A percentile compares a stretch with the other conserved stretches of the same genome.
phyloP scores from a whole-genome alignment of 2,888 invertebrate species.

The Eupithecia subfuscata region DNA sequence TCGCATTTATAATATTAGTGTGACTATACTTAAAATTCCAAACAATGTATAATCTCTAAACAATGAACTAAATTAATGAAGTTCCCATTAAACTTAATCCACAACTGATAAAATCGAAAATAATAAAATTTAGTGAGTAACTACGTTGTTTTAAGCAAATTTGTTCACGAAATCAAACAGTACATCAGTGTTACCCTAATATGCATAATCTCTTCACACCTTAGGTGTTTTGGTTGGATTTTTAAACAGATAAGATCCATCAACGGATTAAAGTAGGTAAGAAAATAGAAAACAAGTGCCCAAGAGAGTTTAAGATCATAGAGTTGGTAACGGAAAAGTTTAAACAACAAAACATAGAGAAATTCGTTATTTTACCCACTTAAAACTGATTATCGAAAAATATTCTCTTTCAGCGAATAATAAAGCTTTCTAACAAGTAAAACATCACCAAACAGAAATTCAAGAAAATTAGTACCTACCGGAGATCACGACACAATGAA shows the following conservation, averaged over 20 bases:
- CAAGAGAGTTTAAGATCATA: neutral
- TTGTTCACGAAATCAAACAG: constrained; percentile 47
- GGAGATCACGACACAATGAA: constrained; percentile 64
- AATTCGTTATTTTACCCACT: too few relatives aligned
- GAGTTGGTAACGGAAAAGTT: neutral
- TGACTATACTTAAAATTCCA: neutral
- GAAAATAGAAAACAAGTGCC: neutral
- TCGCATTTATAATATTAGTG: too few relatives aligned
- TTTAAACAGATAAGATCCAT: constrained; percentile 7
- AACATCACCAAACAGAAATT: constrained; percentile 42
- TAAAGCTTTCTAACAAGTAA: constrained; percentile 3
- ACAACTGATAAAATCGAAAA: constrained; percentile 38
- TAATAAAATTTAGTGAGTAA: constrained; percentile 26
- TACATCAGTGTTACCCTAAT: constrained; percentile 42
- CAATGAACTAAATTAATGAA: constrained; percentile 27
- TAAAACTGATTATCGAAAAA: neutral
- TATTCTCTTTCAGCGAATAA: neutral
- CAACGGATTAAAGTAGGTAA: neutral
- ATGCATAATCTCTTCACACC: constrained; percentile 60
- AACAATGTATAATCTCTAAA: constrained; percentile 1
- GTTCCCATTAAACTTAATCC: constrained; percentile 34
- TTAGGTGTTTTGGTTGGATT: constrained; percentile 44
- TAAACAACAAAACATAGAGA: neutral
- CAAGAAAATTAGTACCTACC: constrained; percentile 65
- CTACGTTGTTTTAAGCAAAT: constrained; percentile 39